These are phyloP conservation scores for Channa argus DNA, from an alignment of 2,113 vertebrate genomes.

Conservation along the genomic window DNA sequence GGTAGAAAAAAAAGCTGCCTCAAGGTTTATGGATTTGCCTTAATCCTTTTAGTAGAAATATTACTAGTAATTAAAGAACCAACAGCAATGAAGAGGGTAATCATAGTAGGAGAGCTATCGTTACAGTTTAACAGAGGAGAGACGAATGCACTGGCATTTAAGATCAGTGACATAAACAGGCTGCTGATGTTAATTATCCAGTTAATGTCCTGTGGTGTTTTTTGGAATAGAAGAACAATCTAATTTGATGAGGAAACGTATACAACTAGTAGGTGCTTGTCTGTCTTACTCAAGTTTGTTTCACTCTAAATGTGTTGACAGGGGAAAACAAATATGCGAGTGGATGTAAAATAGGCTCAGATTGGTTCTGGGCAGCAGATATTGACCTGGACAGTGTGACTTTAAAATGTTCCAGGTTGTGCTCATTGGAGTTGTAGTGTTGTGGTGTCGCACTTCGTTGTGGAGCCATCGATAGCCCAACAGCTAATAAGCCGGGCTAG, in stretches of 20 bases:
- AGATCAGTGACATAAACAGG: constrained; percentile 16
- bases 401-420: not conserved
- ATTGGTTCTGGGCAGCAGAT: not conserved
- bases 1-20: constrained; percentile 5
- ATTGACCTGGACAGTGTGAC: not conserved
- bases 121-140: constrained; percentile 10
- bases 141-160: constrained; percentile 16
- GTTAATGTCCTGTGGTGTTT: not conserved
- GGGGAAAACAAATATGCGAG: not conserved
- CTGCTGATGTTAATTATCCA: constrained; percentile 2
- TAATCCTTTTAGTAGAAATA: constrained; percentile 24
- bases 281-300: not conserved
- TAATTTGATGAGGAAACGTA: not conserved
- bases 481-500: not conserved
- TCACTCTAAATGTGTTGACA: not conserved
- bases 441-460: not conserved
- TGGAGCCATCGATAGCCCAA: not conserved
- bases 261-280: not conserved
- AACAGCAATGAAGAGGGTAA: not conserved
- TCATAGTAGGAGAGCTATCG: not conserved
- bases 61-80: not conserved
- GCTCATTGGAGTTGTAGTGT: not conserved
- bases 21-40: constrained; percentile 18
- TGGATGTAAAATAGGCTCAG: not conserved
- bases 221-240: not conserved